phyloP scores from a whole-genome alignment of 1,140 invertebrate genomes.

The Saccostrea glomerata region DNA sequence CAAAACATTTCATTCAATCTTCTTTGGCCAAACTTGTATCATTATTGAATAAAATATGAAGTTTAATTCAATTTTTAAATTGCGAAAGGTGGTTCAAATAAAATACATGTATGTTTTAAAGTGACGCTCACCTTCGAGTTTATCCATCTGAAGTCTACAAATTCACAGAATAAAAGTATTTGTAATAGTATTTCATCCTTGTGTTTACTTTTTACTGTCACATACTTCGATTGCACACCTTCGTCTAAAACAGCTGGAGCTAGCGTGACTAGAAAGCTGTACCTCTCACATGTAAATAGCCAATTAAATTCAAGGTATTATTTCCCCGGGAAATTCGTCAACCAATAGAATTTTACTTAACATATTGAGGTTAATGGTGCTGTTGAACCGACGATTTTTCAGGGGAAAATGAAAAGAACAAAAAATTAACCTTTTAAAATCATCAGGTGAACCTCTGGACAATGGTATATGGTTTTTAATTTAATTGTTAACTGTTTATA shows the following conservation, averaged over 20 bases:
- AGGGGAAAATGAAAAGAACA: background rate
- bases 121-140: conserved; percentile 18
- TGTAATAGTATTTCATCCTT: background rate
- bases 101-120: background rate
- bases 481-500: background rate
- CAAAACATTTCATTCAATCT: background rate
- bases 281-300: background rate
- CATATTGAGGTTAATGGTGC: background rate
- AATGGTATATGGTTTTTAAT: background rate
- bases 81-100: background rate
- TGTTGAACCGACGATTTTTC: conserved; percentile 13
- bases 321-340: conserved; percentile 16
- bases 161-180: background rate
- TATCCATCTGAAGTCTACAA: conserved; percentile 2
- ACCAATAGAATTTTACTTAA: background rate
- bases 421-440: background rate
- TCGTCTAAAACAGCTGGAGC: conserved; percentile 27
- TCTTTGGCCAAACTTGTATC: background rate
- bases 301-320: background rate
- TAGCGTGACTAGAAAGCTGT: conserved; percentile 12
- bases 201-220: conserved; percentile 18
- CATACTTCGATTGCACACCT: conserved; percentile 27
- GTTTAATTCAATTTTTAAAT: background rate
- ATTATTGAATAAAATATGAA: background rate
- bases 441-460: background rate